Conservation (phyloP, 2,113 vertebrate species). For the Ondatra zibethicus region DNA sequence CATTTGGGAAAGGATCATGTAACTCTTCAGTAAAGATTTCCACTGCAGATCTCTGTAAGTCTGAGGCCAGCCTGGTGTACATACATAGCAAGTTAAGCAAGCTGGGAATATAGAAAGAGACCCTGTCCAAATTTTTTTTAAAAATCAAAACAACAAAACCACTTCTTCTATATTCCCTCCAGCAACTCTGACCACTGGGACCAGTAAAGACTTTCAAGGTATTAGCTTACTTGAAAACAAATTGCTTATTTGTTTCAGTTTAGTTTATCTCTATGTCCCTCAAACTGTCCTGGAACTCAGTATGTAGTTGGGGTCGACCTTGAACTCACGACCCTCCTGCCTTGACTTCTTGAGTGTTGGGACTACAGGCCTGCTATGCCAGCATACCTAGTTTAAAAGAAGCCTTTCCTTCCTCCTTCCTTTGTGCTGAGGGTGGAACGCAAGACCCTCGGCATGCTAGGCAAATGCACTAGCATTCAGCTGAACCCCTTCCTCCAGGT, state of each 20-base stretch:
- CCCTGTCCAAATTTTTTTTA: neutral
- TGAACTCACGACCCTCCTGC: neutral
- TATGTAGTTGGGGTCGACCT: neutral
- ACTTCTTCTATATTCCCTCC: neutral
- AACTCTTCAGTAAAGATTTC: neutral
- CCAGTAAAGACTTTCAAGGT: neutral
- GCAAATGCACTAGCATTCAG: neutral
- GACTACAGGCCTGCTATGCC: neutral
- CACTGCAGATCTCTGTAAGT: neutral
- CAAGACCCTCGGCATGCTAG: neutral
- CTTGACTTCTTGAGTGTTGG: neutral
- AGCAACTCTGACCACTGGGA: neutral
- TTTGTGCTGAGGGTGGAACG: neutral
- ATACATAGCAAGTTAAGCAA: neutral
- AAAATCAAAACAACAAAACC: neutral
- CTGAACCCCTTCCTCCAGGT: neutral
- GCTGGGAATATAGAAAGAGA: neutral
- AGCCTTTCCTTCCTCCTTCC: neutral
- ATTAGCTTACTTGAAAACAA: conserved; percentile 35
- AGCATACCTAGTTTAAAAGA: neutral
- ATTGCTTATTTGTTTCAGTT: neutral
- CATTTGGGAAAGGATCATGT: neutral
- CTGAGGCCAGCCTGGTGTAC: neutral
- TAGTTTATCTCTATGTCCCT: neutral
- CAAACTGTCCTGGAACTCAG: neutral